phyloP scores from a whole-genome alignment of 2,888 invertebrate genomes.

The Clanis bilineata region DNA sequence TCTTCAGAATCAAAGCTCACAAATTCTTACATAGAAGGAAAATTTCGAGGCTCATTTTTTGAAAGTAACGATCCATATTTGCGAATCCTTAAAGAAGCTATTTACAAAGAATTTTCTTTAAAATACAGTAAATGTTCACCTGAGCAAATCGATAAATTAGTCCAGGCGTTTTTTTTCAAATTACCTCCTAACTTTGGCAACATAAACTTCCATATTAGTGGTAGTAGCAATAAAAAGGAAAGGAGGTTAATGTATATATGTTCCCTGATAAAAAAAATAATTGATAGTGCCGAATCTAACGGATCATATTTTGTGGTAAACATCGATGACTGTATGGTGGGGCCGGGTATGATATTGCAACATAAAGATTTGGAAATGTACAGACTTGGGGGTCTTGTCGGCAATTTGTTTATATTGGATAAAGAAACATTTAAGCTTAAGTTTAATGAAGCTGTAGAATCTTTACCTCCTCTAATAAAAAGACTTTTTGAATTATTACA shows the following conservation, averaged over 20 bases:
- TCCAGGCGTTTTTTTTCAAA: constrained; percentile 21
- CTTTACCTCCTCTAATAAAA: constrained; percentile 19
- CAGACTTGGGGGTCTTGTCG: constrained; percentile 31
- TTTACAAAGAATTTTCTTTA: constrained; percentile 32
- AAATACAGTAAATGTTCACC: constrained; percentile 29
- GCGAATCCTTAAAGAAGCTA: constrained; percentile 30
- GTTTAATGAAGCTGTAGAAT: constrained; percentile 23
- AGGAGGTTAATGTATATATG: constrained; percentile 22
- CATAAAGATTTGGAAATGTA: constrained; percentile 24
- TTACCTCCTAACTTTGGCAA: constrained; percentile 28
- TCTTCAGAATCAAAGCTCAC: constrained; percentile 13
- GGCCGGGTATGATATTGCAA: constrained; percentile 23
- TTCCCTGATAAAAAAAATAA: constrained; percentile 20
- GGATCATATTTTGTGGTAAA: constrained; percentile 16
- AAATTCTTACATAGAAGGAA: constrained; percentile 25
- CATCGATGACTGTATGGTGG: constrained; percentile 26
- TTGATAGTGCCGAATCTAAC: constrained; percentile 12
- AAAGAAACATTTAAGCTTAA: constrained; percentile 23
- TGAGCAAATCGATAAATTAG: constrained; percentile 26
- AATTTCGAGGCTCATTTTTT: constrained; percentile 40
- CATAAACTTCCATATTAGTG: constrained; percentile 21
- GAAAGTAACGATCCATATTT: constrained; percentile 30
- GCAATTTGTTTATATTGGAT: constrained; percentile 27
- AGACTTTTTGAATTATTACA: constrained; percentile 21
- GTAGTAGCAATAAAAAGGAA: constrained; percentile 20